Base-by-base conservation (phyloP, 1,140 invertebrate genomes). In the Venturia canescens region DNA sequence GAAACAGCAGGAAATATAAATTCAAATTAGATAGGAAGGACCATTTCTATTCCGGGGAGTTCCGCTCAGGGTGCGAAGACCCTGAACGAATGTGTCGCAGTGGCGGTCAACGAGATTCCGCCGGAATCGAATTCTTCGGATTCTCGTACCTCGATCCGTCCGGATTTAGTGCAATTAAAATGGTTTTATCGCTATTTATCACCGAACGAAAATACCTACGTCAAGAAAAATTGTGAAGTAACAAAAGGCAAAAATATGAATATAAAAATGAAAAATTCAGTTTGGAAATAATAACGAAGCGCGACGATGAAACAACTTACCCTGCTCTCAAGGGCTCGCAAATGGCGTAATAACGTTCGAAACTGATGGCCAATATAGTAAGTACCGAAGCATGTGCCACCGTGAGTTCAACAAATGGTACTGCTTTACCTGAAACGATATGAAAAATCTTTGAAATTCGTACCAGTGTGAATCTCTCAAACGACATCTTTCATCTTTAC, bases 311-410 rank as follows among this genome's bases (percentile, higher is more conserved):
- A 63, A 38, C 4, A 69, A 82, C 87, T 89, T 84, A 91, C 83
- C 96, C 96, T 0, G 97, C 97, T 85, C 96, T 94, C 60, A 99
- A 91, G 0, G 98, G 98, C 86, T 98, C 95, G 90, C 97, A 98
- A 86, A 99, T 98, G 31, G 97, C 98, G 91, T 98, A 98, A 92
- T 98, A 99, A 7, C 98, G 93, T 89, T 99, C 98, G 88, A 98
- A 97, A 89, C 97, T 97, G 86, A 98, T 97, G 66, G 98, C 97
- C 85, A 99, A 92, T 83, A 99, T 98, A 16, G 98, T 99, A 31
- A 98, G 92, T 1, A 98, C 97, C 4, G 97, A 98, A 16, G 97
- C 97, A 89, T 98, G 97, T 0, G 97, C 97, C 21, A 98, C 97
- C 0, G 97, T 97, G 85, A 98, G 92, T 91, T 99, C 98, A 57